Evolutionary conservation across 2,797 vertebrate species (phyloP).

Genomic region (Hylomyscus alleni): DNA sequence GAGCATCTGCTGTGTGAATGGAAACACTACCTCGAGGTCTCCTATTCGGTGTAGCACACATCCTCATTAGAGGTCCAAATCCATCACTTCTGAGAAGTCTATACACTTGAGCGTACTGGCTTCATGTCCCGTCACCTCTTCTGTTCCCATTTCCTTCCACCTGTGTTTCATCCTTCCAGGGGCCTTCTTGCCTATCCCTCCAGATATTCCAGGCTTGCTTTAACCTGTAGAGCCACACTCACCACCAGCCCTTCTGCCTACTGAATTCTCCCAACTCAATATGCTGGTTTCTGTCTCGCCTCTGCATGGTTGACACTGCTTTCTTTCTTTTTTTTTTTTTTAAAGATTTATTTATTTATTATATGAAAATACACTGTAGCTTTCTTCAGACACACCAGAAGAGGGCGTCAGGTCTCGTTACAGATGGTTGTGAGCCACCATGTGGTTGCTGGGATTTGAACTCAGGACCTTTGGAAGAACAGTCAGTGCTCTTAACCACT

Average conservation of each 20-base stretch:
- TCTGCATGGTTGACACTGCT: neutral
- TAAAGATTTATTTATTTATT: too few relatives aligned
- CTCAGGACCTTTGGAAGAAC: too few relatives aligned
- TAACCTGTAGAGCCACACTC: neutral
- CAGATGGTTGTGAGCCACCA: too few relatives aligned
- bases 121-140: accelerated
- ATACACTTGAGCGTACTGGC: neutral
- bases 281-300: neutral
- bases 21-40: neutral
- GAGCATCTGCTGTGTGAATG: neutral
- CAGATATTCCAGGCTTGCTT: neutral
- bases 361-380: too few relatives aligned
- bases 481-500: too few relatives aligned
- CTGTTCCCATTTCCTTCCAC: neutral
- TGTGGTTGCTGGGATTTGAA: too few relatives aligned
- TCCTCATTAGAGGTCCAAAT: neutral
- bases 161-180: neutral
- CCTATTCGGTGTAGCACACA: neutral
- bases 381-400: too few relatives aligned
- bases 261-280: neutral
- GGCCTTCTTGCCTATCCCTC: neutral
- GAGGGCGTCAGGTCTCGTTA: too few relatives aligned
- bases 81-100: too few relatives aligned
- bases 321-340: too few relatives aligned
- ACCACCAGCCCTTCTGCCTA: neutral